Conservation (phyloP, 1,140 invertebrate species). For the Goniozus legneri region DNA sequence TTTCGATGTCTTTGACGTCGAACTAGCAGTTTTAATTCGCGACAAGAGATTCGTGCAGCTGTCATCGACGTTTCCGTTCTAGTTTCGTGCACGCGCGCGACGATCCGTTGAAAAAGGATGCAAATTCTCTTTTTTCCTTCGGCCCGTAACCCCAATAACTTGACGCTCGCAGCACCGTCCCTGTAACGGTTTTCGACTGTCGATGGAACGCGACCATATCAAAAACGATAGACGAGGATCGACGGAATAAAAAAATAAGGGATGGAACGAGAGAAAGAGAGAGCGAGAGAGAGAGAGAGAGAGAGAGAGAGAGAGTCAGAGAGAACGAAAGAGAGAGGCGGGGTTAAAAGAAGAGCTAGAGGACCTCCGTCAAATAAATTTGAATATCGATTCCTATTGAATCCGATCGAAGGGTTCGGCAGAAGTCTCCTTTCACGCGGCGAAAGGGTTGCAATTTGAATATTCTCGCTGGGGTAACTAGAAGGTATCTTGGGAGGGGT, state of each 20-base stretch:
- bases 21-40: no score
- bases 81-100: conserved; percentile 31
- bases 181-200: conserved; percentile 45
- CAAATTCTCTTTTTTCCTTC: conserved; percentile 41
- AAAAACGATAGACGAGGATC: no score
- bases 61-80: conserved; percentile 44
- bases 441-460: conserved; percentile 54
- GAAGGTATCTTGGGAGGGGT: conserved; percentile 28
- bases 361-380: conserved; percentile 52
- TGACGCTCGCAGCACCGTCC: conserved; percentile 24
- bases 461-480: conserved; percentile 53
- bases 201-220: no score
- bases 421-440: conserved; percentile 45
- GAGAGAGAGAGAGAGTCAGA: conserved; percentile 14
- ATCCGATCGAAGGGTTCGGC: conserved; percentile 53
- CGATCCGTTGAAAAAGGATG: conserved; percentile 44
- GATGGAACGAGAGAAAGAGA: conserved; percentile 18
- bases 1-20: no score
- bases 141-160: conserved; percentile 35
- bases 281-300: conserved; percentile 18
- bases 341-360: conserved; percentile 17
- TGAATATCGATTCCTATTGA: conserved; percentile 57
- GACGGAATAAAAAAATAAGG: no score
- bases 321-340: conserved; percentile 11
- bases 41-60: conserved; percentile 43